phyloP scores from a whole-genome alignment of 2,797 vertebrate genomes.

The Notamacropus eugenii region DNA sequence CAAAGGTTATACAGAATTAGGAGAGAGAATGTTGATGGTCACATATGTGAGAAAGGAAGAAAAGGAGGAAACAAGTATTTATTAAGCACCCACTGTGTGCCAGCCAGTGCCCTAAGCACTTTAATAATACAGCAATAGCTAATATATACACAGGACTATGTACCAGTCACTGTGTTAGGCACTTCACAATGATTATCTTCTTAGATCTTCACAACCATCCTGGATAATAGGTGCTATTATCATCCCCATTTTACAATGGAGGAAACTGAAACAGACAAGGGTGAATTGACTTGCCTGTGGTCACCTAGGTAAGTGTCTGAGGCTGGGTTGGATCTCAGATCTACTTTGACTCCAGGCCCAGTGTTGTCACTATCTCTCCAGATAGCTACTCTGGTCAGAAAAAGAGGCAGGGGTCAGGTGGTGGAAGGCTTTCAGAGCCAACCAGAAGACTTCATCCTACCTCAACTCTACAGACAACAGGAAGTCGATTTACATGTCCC shows the following conservation, averaged over 20 bases:
- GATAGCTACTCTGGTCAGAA: not conserved
- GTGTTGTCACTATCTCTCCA: not conserved
- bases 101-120: not conserved
- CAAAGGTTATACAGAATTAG: not conserved
- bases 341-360: not conserved
- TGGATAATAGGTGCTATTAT: not conserved
- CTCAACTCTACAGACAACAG: not conserved
- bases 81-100: not conserved
- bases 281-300: not conserved
- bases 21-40: not conserved
- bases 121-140: not conserved
- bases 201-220: not conserved
- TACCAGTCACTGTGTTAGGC: not conserved
- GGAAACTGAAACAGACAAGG: not conserved
- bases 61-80: not conserved
- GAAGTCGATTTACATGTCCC: not conserved
- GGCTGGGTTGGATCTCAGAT: not conserved
- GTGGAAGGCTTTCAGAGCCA: not conserved
- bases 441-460: not conserved
- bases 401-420: not conserved
- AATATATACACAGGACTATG: not conserved
- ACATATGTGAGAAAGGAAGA: not conserved
- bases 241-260: not conserved
- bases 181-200: not conserved
- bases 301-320: not conserved